Evolutionary conservation across 2,888 invertebrate genomes (phyloP), one percentile per base, ranked within the genome.

Genomic region (Leucophenga maculata): DNA sequence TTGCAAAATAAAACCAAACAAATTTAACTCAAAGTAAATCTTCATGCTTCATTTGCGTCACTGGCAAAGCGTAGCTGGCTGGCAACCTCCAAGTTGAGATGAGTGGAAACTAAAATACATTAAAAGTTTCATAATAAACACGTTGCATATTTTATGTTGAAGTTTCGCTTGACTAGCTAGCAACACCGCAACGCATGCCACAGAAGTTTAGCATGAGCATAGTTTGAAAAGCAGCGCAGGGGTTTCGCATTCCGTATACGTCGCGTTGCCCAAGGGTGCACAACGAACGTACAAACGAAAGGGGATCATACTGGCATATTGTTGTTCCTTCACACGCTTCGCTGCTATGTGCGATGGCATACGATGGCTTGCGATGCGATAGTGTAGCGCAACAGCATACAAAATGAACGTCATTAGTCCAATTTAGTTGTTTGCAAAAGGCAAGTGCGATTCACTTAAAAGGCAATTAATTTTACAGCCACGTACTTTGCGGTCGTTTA

Each of bases 391-490:
- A 26, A 69, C 74, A 72, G 79, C 82, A 79, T 79, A 78, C 76
- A 73, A 80, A 82, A 82, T 85, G 78, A 78, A 83, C 78, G 83
- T 79, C 82, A 85, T 86, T 86, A 85, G 85, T 82, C 77, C 80
- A 82, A 86, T 85, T 85, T 80, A 81, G 82, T 85, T 86, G 82
- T 82, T 84, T 85, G 81, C 84, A 76, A 78, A 78, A 77, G 59
- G 78, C 80, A 85, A 85, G 83, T 81, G 82, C 85, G 83, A 82
- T 86, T 85, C 84, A 84, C 85, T 86, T 87, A 80, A 80, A 87
- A 85, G 87, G 85, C 87, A 87, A 87, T 87, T 87, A 87, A 87
- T 86, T 86, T 80, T 78, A 78, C 80, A 86, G 79, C 84, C 83
- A 84, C 86, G 86, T 86, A 83, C 78, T 83, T 82, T 84, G 85